Evolutionary conservation across 2,888 invertebrate species (phyloP).

Genomic region (Coleophora flavipennella): DNA sequence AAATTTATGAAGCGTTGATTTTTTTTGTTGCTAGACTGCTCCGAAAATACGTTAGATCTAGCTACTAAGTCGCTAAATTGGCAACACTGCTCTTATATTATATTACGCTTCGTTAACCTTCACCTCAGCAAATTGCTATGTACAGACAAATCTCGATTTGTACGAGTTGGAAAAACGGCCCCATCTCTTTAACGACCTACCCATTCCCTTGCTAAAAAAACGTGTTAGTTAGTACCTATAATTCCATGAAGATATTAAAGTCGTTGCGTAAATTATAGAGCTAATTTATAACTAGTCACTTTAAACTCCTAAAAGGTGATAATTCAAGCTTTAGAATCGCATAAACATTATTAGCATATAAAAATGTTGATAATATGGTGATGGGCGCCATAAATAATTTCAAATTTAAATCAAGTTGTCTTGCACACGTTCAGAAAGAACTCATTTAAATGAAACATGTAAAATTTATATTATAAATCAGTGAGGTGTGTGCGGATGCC

Average conservation of each 20-base stretch:
- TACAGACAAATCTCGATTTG: constrained; percentile 19
- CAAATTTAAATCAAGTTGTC: constrained; percentile 29
- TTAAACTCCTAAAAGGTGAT: constrained; percentile 23
- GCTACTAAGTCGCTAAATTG: too few species aligned
- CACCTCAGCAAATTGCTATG: constrained; percentile 34
- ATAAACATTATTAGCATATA: constrained; percentile 31
- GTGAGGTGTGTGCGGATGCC: too few species aligned
- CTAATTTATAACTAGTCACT: constrained; percentile 35
- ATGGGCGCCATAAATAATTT: constrained; percentile 14
- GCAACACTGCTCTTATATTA: too few species aligned
- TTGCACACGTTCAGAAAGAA: constrained; percentile 5
- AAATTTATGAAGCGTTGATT: too few species aligned
- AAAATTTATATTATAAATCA: too few species aligned
- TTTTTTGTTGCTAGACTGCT: too few species aligned
- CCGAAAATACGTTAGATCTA: too few species aligned
- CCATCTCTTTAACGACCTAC: constrained; percentile 45
- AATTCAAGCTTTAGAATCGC: constrained; percentile 24
- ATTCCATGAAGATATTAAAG: constrained; percentile 24
- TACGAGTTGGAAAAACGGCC: constrained; percentile 25
- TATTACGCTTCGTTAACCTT: constrained; percentile 49
- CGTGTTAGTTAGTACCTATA: constrained; percentile 14
- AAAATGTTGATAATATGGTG: constrained; percentile 20
- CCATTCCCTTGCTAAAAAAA: constrained; percentile 50
- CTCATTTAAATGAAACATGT: too few species aligned
- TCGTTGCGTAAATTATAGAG: constrained; percentile 16